These are phyloP conservation scores for Megatriorchis doriae DNA, from an alignment of 2,113 vertebrate species.

Conservation along the genomic window DNA sequence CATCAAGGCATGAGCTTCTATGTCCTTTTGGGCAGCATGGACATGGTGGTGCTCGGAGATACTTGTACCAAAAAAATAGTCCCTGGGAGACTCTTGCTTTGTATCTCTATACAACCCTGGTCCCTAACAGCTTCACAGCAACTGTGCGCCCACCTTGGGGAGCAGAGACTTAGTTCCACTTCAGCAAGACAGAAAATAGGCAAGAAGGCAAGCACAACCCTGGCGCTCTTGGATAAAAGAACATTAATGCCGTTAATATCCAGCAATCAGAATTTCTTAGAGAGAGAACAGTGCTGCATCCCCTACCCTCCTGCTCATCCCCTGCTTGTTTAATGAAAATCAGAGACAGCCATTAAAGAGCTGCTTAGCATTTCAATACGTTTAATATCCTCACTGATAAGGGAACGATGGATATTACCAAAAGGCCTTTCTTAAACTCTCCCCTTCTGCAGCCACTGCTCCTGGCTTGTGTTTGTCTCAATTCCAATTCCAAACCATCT, in stretches of 20 bases:
- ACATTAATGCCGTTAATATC: slow-evolving; percentile 40
- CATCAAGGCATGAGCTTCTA: neutral
- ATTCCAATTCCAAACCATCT: slow-evolving; percentile 16
- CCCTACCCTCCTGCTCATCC: slow-evolving; percentile 34
- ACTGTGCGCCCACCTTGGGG: neutral
- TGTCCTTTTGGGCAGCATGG: neutral
- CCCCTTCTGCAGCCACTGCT: neutral
- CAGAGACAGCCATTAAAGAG: slow-evolving; percentile 56
- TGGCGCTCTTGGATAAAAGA: neutral
- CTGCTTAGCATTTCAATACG: slow-evolving; percentile 63
- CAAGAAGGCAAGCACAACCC: neutral
- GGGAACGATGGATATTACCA: slow-evolving; percentile 39
- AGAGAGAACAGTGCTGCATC: neutral
- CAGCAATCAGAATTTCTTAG: slow-evolving; percentile 43
- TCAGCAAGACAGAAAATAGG: slow-evolving; percentile 26
- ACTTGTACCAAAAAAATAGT: neutral
- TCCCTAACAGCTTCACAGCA: neutral
- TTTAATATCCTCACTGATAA: slow-evolving; percentile 61
- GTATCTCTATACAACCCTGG: neutral
- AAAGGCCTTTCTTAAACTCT: slow-evolving; percentile 31
- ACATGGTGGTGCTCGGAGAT: neutral
- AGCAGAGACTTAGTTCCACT: slow-evolving; percentile 3
- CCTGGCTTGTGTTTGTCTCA: slow-evolving; percentile 25
- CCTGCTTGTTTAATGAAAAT: slow-evolving; percentile 50
- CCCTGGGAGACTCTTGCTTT: neutral